A percentile compares a stretch with the other conserved stretches of the same genome.
Conservation (phyloP, 2,888 invertebrate genomes). For the Thymelicus lineola region DNA sequence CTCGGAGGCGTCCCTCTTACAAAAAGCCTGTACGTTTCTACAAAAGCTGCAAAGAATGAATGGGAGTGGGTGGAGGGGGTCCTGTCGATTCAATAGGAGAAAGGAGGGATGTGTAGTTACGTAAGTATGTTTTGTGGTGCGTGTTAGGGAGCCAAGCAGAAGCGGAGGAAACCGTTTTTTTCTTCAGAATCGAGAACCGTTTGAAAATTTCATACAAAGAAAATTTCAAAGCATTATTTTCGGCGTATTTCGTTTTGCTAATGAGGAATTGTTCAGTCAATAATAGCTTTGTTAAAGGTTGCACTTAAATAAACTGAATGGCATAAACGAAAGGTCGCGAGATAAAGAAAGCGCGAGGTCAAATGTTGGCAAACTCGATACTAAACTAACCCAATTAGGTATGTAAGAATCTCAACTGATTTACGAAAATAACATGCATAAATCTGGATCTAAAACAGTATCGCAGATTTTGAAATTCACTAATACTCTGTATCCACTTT, state of each 20-base stretch:
- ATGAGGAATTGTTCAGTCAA: constrained; percentile 30
- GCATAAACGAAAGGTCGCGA: constrained; percentile 21
- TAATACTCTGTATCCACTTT: too few species aligned
- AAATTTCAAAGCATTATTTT: constrained; percentile 30
- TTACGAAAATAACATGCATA: too few species aligned
- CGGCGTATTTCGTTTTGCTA: constrained; percentile 27
- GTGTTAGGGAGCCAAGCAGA: constrained; percentile 53
- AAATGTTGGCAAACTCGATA: constrained; percentile 14
- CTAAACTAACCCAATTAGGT: constrained; percentile 15
- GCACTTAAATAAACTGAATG: constrained; percentile 25
- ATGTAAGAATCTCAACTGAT: background rate
- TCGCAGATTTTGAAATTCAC: too few species aligned
- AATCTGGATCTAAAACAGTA: too few species aligned
- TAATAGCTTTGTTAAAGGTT: constrained; percentile 27
- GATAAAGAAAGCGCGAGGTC: constrained; percentile 26
- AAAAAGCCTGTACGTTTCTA: constrained; percentile 76
- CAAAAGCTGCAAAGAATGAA: constrained; percentile 82
- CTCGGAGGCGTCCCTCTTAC: constrained; percentile 69
- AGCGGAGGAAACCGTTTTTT: constrained; percentile 39
- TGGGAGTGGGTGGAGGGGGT: constrained; percentile 68
- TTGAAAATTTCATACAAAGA: constrained; percentile 39
- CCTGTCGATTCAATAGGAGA: constrained; percentile 72
- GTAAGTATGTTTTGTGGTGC: constrained; percentile 77
- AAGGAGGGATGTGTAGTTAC: constrained; percentile 74
- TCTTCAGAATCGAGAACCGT: constrained; percentile 40